A percentile compares a stretch with the other conserved stretches of the same genome.
Conservation (phyloP, 1,140 invertebrate species). For the Cyclargus thomasi region DNA sequence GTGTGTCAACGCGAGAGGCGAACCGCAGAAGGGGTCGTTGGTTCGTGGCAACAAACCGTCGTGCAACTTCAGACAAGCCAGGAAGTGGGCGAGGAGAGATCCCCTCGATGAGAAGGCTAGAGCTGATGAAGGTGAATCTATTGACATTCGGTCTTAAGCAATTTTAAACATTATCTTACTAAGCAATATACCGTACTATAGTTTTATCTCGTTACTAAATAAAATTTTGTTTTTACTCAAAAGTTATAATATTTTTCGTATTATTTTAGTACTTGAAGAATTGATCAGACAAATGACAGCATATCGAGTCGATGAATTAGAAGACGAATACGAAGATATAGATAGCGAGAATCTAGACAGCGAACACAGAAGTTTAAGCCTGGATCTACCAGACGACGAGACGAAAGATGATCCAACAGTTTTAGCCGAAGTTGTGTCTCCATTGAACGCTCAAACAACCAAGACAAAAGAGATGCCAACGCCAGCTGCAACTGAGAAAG, state of each 20-base stretch:
- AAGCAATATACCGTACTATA: too few relatives aligned
- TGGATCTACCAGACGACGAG: conserved; percentile 27
- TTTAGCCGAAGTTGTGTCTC: conserved; percentile 45
- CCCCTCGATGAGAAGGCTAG: conserved; percentile 52
- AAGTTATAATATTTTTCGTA: not conserved
- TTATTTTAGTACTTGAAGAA: conserved; percentile 77
- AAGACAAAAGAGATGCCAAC: conserved; percentile 54
- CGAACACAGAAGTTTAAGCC: conserved; percentile 36
- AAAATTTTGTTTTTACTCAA: too few relatives aligned
- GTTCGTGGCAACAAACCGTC: conserved; percentile 81
- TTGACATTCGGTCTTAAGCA: too few relatives aligned
- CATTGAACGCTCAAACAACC: conserved; percentile 36
- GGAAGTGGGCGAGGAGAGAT: conserved; percentile 64
- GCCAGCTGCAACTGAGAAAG: conserved; percentile 48
- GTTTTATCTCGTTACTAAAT: too few relatives aligned
- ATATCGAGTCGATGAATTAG: conserved; percentile 71
- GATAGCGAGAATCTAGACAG: conserved; percentile 39
- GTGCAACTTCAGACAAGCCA: conserved; percentile 85
- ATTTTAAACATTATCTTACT: too few relatives aligned
- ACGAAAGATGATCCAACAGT: conserved; percentile 37
- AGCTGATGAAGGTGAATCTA: conserved; percentile 55
- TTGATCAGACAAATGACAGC: conserved; percentile 79
- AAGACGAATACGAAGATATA: conserved; percentile 61
- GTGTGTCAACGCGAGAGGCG: conserved; percentile 88
- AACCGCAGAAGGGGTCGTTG: conserved; percentile 85